Conservation (phyloP, 2,113 vertebrate genomes). For the Ceratotherium simum region DNA sequence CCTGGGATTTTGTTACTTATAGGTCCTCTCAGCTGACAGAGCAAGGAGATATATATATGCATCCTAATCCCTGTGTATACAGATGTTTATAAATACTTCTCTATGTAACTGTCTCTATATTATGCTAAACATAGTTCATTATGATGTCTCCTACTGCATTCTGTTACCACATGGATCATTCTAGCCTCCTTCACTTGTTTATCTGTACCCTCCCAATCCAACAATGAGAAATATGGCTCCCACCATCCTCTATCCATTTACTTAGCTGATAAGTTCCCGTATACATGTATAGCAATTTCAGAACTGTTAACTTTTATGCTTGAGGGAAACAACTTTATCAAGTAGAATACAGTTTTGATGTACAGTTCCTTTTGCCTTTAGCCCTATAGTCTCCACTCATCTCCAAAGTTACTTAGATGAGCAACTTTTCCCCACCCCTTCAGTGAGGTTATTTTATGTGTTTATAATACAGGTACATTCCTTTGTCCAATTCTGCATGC, state of each 20-base stretch:
- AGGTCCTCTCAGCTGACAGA: not conserved
- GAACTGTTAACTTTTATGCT: not conserved
- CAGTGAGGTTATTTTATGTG: not conserved
- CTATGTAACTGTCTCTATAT: not conserved
- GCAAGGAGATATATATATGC: not conserved
- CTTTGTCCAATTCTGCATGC: not conserved
- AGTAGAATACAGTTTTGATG: not conserved
- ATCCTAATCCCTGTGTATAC: not conserved
- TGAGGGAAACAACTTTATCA: not conserved
- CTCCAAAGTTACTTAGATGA: not conserved
- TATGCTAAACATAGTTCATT: not conserved
- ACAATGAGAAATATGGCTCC: not conserved
- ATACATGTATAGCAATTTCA: not conserved
- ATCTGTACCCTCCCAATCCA: not conserved
- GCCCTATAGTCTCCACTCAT: not conserved
- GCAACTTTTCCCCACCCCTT: not conserved
- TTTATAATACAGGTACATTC: not conserved
- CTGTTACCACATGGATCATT: not conserved
- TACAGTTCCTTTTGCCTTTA: not conserved
- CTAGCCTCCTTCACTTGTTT: not conserved
- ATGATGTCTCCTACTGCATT: not conserved
- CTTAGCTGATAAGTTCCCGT: not conserved
- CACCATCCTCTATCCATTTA: not conserved
- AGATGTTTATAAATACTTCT: not conserved
- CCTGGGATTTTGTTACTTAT: not conserved